A percentile compares a stretch with the other conserved stretches of the same genome.
Conservation (phyloP, 2,113 vertebrate species). For the Hypomesus transpacificus region DNA sequence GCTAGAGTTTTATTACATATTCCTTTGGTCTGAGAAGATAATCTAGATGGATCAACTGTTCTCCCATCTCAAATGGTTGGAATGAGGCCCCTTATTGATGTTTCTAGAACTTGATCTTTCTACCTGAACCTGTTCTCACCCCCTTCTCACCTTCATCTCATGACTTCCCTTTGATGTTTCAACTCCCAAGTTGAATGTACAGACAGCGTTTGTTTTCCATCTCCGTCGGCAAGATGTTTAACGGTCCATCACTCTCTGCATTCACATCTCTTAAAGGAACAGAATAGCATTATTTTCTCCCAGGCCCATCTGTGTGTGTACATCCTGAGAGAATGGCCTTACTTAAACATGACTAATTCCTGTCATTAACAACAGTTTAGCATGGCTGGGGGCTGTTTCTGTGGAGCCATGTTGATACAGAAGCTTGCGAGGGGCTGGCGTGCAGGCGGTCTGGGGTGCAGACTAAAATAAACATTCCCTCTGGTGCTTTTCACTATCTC, state of each 20-base stretch:
- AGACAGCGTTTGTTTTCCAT: too few relatives aligned
- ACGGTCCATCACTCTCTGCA: neutral
- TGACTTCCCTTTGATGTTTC: too few relatives aligned
- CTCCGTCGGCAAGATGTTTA: neutral
- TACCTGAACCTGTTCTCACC: too few relatives aligned
- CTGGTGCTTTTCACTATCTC: conserved; percentile 38
- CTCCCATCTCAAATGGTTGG: too few relatives aligned
- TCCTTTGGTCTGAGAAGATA: too few relatives aligned
- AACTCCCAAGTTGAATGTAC: too few relatives aligned
- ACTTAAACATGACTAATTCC: conserved; percentile 31
- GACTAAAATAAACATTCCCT: conserved; percentile 50
- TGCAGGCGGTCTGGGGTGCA: conserved; percentile 23
- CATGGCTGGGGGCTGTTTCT: conserved; percentile 31
- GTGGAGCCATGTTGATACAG: conserved; percentile 35
- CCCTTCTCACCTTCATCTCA: too few relatives aligned
- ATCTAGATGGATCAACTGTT: too few relatives aligned
- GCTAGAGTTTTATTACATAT: too few relatives aligned
- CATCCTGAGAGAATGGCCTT: conserved; percentile 4
- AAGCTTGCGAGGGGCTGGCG: conserved; percentile 10
- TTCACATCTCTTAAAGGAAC: conserved; percentile 6
- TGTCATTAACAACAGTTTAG: conserved; percentile 34
- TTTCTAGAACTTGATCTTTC: too few relatives aligned
- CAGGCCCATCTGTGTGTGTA: neutral
- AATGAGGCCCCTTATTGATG: too few relatives aligned
- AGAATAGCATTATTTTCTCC: conserved; percentile 14